A percentile compares a stretch with the other conserved stretches of the same genome.
Conservation (phyloP, 1,140 invertebrate genomes). For the Drepana arcuata region DNA sequence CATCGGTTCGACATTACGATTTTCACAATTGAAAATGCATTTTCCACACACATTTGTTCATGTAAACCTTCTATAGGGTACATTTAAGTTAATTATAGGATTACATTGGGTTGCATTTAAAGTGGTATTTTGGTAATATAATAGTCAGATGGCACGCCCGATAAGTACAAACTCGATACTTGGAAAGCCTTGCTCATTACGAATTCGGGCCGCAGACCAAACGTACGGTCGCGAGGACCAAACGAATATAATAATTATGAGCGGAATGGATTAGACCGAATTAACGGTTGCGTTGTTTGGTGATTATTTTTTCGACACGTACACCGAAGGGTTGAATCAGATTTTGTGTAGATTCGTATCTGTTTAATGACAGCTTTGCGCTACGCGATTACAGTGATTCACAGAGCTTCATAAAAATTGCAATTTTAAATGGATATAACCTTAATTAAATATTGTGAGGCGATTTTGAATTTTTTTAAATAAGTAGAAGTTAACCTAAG, state of each 20-base stretch:
- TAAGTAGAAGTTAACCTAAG: too few species aligned
- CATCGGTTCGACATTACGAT: constrained; percentile 33
- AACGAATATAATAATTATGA: constrained; percentile 68
- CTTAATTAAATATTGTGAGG: too few species aligned
- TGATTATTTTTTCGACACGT: constrained; percentile 30
- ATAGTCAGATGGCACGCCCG: constrained; percentile 68
- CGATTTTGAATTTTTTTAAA: too few species aligned
- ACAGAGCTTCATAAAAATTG: too few species aligned
- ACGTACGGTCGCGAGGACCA: constrained; percentile 40
- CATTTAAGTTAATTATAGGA: constrained; percentile 70
- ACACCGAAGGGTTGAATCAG: constrained; percentile 4
- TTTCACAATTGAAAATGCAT: constrained; percentile 57
- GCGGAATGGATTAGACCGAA: constrained; percentile 43
- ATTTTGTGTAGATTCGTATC: constrained; percentile 7
- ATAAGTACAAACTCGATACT: constrained; percentile 59
- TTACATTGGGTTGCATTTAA: constrained; percentile 59
- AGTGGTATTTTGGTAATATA: constrained; percentile 70
- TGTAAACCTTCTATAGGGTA: constrained; percentile 32
- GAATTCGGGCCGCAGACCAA: constrained; percentile 52
- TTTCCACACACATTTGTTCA: constrained; percentile 50
- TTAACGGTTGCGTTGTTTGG: constrained; percentile 39
- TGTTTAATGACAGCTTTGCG: constrained; percentile 4
- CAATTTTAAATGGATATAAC: too few species aligned
- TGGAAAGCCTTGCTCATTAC: constrained; percentile 57
- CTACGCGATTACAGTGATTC: too few species aligned